A percentile compares a stretch with the other conserved stretches of the same genome.
These are phyloP conservation scores for Rhabdomys dilectus DNA, from an alignment of 2,113 vertebrate genomes.

Conservation along the genomic window DNA sequence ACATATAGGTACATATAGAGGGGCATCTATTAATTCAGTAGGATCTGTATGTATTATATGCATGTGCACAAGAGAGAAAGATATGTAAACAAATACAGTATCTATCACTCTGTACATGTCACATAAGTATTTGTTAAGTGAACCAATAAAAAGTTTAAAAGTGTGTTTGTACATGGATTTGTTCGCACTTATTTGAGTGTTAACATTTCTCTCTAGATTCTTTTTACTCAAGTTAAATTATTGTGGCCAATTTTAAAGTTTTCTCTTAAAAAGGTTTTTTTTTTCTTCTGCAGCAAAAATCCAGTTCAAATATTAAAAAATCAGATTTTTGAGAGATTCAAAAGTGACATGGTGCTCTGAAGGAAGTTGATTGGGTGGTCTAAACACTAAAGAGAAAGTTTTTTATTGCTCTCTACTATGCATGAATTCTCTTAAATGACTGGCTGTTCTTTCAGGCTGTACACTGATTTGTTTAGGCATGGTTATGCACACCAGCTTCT, in stretches of 20 bases:
- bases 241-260: not conserved
- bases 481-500: not conserved
- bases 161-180: not conserved
- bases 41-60: not conserved
- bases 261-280: slow-evolving; percentile 15
- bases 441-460: slow-evolving; percentile 24
- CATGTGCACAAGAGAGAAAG: not conserved
- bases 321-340: slow-evolving; percentile 39
- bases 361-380: slow-evolving; percentile 37
- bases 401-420: not conserved
- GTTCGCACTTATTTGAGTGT: not conserved
- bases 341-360: slow-evolving; percentile 30
- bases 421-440: slow-evolving; percentile 27
- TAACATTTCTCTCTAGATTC: slow-evolving; percentile 22
- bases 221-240: not conserved
- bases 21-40: slow-evolving; percentile 6
- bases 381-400: slow-evolving; percentile 52
- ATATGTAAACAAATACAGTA: slow-evolving; percentile 17
- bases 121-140: slow-evolving; percentile 30
- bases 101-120: not conserved
- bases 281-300: not conserved
- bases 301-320: slow-evolving; percentile 2
- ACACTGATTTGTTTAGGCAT: not conserved
- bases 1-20: not conserved
- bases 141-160: slow-evolving; percentile 13